phyloP scores from a whole-genome alignment of 2,888 invertebrate genomes.

The Carpatolechia fugitivella region DNA sequence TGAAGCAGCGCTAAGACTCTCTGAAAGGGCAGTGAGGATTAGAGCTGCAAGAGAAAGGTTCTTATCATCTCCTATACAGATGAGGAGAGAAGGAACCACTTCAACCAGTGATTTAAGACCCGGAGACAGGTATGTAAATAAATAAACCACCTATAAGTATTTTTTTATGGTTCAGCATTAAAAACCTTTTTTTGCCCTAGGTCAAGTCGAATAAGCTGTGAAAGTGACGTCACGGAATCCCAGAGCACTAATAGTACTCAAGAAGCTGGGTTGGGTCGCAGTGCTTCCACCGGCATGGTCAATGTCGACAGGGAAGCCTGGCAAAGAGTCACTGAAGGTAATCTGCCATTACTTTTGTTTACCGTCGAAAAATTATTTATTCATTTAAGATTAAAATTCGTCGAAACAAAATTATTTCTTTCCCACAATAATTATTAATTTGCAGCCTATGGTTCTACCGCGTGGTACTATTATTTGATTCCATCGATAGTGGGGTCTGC shows the following conservation, averaged over 20 bases:
- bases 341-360: background rate
- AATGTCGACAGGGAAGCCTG: slow-evolving; percentile 82
- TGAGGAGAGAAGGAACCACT: slow-evolving; percentile 67
- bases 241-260: slow-evolving; percentile 45
- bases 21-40: slow-evolving; percentile 79
- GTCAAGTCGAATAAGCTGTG: slow-evolving; percentile 81
- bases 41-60: slow-evolving; percentile 87
- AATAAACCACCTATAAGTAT: too few species aligned
- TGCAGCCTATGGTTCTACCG: too few species aligned
- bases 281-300: slow-evolving; percentile 89
- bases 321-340: slow-evolving; percentile 75
- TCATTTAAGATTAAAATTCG: too few species aligned
- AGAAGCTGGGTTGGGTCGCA: slow-evolving; percentile 81
- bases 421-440: too few species aligned
- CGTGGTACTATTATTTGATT: too few species aligned
- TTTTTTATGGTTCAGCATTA: too few species aligned
- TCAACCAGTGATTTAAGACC: slow-evolving; percentile 67
- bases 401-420: too few species aligned
- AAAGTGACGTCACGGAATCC: slow-evolving; percentile 76
- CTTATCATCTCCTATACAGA: slow-evolving; percentile 69
- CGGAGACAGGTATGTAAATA: slow-evolving; percentile 57
- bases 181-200: slow-evolving; percentile 33
- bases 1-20: slow-evolving; percentile 50
- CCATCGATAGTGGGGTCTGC: too few species aligned
- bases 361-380: too few species aligned